Base-by-base conservation (phyloP, 2,113 vertebrate genomes). In the Pomatorhinus ruficollis region DNA sequence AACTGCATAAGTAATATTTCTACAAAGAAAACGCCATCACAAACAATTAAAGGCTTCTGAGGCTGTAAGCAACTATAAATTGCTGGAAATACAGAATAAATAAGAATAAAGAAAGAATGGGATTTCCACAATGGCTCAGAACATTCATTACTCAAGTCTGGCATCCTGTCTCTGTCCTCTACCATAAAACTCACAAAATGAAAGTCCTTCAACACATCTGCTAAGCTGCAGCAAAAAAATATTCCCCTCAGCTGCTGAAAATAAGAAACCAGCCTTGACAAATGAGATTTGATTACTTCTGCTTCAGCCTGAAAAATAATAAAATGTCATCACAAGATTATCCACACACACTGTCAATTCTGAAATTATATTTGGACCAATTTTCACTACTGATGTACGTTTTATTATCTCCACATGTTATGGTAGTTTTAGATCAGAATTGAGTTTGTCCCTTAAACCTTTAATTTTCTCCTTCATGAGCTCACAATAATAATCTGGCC, bases 381-480 rank as follows among this genome's bases (percentile, higher is more conserved):
- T 92, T 84, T 90, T 89, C 64, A 60, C 50, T 71, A 71, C 71
- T 53, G 53, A 71, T 52, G 65, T 93, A 86, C 11, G 1, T 92
- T 90, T 88, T 86, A 86, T 90, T 93, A 92, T 81, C 72, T 68
- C 54, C 37, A 83, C 60, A 56, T 56, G 80, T 78, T 95, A 44
- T 22, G 37, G 79, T 64, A 88, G 79, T 78, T 92, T 83, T 84
- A 78, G 44, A 96, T 83, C n/a, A 93, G 40, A 77, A 97, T 20
- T 68, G 31, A 90, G 49, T 92, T 95, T 78, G 64, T 90, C 83
- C 75, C 69, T 89, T 92, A 94, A 94, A 90, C 79, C 83, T 86
- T 96, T 95, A 90, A 94, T 96, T 95, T 95, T 95, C 90, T 88
- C 76, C 88, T 94, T 87, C 89, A 81, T 45, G 60, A 95, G 40